phyloP scores from a whole-genome alignment of 2,888 invertebrate genomes.

The Leucania comma region DNA sequence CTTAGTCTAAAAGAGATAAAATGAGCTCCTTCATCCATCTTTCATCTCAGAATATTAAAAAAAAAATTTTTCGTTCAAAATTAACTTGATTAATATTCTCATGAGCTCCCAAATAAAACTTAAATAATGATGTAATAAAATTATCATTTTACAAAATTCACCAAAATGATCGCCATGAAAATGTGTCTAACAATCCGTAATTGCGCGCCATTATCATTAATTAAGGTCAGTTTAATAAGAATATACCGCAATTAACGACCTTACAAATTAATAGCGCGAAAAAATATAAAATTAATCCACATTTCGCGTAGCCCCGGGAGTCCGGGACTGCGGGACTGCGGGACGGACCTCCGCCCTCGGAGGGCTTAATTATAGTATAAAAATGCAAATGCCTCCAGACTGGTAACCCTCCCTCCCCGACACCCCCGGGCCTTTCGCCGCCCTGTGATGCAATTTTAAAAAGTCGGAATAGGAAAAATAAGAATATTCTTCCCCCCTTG shows the following conservation, averaged over 20 bases:
- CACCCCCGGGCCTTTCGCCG: conserved; percentile 24
- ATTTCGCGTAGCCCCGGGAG: conserved; percentile 37
- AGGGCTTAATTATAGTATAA: conserved; percentile 73
- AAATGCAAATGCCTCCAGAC: conserved; percentile 73
- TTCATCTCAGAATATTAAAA: neutral
- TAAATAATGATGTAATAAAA: conserved; percentile 38
- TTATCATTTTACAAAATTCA: conserved; percentile 45
- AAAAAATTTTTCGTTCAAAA: neutral
- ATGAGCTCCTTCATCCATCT: neutral
- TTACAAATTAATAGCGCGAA: conserved; percentile 62
- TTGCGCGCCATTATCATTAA: conserved; percentile 58
- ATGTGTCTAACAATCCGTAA: conserved; percentile 48
- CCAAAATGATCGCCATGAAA: conserved; percentile 36
- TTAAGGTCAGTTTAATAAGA: conserved; percentile 52
- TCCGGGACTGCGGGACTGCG: conserved; percentile 1
- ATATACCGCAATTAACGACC: conserved; percentile 57
- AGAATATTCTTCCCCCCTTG: conserved; percentile 59
- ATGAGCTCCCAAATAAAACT: conserved; percentile 22
- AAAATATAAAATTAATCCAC: conserved; percentile 64
- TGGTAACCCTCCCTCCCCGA: conserved; percentile 18
- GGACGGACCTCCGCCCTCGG: conserved; percentile 45
- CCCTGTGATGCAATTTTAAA: conserved; percentile 64
- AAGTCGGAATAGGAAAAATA: conserved; percentile 57
- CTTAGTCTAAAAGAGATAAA: neutral
- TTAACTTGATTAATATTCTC: neutral